Evolutionary conservation across 2,888 invertebrate species (phyloP).

Genomic region (Noctua pronuba): DNA sequence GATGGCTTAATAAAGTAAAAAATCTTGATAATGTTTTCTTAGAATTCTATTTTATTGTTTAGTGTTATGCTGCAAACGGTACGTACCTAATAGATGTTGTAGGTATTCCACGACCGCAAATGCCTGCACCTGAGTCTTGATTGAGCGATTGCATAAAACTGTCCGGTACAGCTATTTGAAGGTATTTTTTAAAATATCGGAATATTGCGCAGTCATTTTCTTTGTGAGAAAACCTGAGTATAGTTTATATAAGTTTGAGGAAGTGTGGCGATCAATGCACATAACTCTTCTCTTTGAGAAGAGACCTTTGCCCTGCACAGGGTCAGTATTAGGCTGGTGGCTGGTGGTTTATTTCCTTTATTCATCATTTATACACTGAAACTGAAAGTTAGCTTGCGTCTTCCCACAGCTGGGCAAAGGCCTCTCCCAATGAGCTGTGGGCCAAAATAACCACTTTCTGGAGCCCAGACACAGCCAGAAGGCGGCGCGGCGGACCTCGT

Average conservation of each 20-base stretch:
- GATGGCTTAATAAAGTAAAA: too few relatives aligned
- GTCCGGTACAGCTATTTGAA: slow-evolving; percentile 19
- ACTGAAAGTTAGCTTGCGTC: too few relatives aligned
- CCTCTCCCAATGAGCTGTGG: too few relatives aligned
- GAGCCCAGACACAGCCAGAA: too few relatives aligned
- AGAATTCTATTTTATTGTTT: neutral
- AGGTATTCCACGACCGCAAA: neutral
- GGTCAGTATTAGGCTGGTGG: too few relatives aligned
- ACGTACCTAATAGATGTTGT: too few relatives aligned
- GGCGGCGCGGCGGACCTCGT: too few relatives aligned
- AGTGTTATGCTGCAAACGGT: too few relatives aligned
- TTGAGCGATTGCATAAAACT: slow-evolving; percentile 69
- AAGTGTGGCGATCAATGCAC: too few relatives aligned
- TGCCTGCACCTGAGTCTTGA: slow-evolving; percentile 69
- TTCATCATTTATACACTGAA: too few relatives aligned
- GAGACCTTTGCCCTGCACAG: neutral
- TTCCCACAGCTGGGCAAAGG: too few relatives aligned
- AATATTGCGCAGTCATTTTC: neutral
- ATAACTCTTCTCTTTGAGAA: neutral
- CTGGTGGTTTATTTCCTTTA: neutral
- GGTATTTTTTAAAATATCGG: neutral
- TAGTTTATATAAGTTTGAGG: neutral
- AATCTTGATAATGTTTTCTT: neutral
- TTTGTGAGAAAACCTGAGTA: neutral
- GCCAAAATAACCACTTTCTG: too few relatives aligned